Base-by-base conservation (phyloP, 64 coral and sea anemone species). In the Acropora tenuis region DNA sequence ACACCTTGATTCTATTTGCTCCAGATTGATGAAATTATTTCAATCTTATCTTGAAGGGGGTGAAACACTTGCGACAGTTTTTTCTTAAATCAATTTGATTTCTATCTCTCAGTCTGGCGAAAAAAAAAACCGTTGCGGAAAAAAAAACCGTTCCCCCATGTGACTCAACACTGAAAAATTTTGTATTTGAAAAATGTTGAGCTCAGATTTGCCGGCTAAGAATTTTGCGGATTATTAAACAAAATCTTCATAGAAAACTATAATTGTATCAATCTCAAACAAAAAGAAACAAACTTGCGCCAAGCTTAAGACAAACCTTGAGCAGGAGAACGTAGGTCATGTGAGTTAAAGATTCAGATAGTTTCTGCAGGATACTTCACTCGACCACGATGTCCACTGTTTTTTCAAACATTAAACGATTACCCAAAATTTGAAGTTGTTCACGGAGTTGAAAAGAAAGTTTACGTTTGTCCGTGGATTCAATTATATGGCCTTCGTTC, bases 401-500 rank as follows among this genome's bases (percentile, higher is more conserved):
- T 11, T 75, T 44, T 10, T 44, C 9, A 13, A 44, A 75, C 45
- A 75, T 41, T 41, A 41, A 11, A 9, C 3, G 42, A 11, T 10
- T 5, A 43, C 30, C 41, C 73, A 75, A 45, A 43, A 45, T 75
- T 75, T 19, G 74, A 10, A 45, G 42, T 81, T 81, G 55, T 68
- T 68, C 47, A 43, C 10, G 74, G 42, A 60, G 79, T 71, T 71
- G 20, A 49, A 18, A 12, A 69, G 6, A 85, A 85, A 44, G 16
- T 49, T 78, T 7, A 19, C 40, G 45, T 72, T 85, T 84, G 19
- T 47, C 10, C 8, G 6, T 50, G 46, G 45, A 18, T 4, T 2
- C 44, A 48, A 66, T 69, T 72, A 47, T 85, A 85, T 85, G 19
- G 16, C 43, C 65, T 85, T 69, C 47, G 60, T 85, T 85, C 9